These are phyloP conservation scores for Bombus superbus DNA, from an alignment of 1,140 invertebrate genomes.

Conservation along the genomic window DNA sequence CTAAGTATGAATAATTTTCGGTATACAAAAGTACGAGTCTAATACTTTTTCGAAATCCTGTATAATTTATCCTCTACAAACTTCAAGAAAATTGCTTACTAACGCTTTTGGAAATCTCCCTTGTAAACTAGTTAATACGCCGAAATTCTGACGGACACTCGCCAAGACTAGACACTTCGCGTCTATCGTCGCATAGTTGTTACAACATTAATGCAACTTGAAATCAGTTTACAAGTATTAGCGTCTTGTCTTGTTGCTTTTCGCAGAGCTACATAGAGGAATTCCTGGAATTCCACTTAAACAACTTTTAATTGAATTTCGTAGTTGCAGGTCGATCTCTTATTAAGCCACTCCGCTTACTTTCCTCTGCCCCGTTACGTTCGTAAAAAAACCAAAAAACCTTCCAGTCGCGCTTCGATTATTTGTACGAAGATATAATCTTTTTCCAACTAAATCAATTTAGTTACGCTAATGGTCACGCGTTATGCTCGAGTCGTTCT, in stretches of 20 bases:
- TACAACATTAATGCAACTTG: neutral
- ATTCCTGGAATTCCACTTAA: neutral
- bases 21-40: too few species aligned
- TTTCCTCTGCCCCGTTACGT: neutral
- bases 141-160: neutral
- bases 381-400: too few species aligned
- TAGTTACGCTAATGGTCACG: neutral
- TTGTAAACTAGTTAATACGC: neutral
- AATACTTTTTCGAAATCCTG: too few species aligned
- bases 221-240: conserved; percentile 27
- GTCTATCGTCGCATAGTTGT: conserved; percentile 7
- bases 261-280: too few species aligned
- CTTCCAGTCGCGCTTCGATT: neutral
- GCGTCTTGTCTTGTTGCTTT: neutral
- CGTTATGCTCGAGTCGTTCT: too few species aligned
- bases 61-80: too few species aligned
- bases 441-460: neutral
- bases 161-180: neutral
- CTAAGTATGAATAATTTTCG: too few species aligned
- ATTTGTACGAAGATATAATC: neutral
- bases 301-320: conserved; percentile 42
- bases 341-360: neutral
- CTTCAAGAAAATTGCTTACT: too few species aligned
- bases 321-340: neutral
- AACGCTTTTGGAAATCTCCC: too few species aligned